These are phyloP conservation scores for Tapirus terrestris DNA, from an alignment of 2,113 vertebrate genomes.

Conservation along the genomic window DNA sequence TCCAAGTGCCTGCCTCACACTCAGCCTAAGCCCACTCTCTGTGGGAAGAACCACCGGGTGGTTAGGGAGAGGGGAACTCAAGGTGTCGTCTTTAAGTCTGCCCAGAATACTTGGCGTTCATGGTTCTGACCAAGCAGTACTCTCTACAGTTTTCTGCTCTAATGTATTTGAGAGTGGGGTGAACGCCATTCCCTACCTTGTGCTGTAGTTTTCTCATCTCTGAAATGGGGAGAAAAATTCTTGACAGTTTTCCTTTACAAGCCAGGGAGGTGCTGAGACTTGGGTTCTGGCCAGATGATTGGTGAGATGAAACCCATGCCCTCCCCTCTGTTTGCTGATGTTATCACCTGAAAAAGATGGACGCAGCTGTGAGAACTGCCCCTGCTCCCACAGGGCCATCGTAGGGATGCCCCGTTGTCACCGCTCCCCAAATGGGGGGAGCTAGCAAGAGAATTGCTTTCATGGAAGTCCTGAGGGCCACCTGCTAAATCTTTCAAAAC, in stretches of 20 bases:
- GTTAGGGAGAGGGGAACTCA: background rate
- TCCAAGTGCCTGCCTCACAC: background rate
- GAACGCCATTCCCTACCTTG: background rate
- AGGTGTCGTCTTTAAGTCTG: background rate
- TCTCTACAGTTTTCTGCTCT: background rate
- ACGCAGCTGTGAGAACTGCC: background rate
- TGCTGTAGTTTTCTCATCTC: background rate
- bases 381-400: no score
- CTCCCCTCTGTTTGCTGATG: background rate
- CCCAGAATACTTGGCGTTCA: background rate
- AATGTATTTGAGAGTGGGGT: background rate
- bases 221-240: background rate
- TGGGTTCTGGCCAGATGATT: background rate
- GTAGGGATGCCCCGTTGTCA: background rate
- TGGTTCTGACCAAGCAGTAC: background rate
- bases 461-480: background rate
- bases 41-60: background rate
- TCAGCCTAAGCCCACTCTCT: background rate
- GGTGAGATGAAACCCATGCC: background rate
- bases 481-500: background rate
- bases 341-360: background rate
- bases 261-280: background rate
- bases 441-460: background rate
- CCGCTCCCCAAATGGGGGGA: fast-evolving
- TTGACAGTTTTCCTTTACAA: background rate